Base-by-base conservation (phyloP, 2,888 invertebrate species). In the Plagodis pulveraria region DNA sequence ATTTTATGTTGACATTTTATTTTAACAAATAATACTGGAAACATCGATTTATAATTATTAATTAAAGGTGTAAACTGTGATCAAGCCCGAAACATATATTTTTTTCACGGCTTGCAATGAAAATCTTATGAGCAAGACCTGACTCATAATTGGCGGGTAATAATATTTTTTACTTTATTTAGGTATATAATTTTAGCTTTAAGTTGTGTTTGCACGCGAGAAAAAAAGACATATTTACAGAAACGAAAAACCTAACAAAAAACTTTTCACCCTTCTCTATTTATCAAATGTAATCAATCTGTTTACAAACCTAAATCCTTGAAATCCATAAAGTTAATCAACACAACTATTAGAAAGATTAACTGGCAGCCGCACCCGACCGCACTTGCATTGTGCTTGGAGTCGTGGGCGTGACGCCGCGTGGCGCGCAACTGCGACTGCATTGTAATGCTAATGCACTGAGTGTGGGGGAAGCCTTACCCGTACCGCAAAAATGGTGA, bases 391-490 rank as follows among this genome's bases (percentile, higher is more conserved):
- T 50, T 52, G 55, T 52, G 51, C 43, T 36, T n/a, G 11, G 8
- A 11, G 45, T 6, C 42, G 58, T 51, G 59, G 55, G 59, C 54
- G 58, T 41, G 46, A 1, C 58, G 53, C 53, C 54, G 58, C 58
- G 58, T 58, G 58, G 10, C 58, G 46, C 52, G 50, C 58, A 58
- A 58, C 54, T 58, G 53, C 12, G 65, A 51, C 67, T 43, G 56
- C 63, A 73, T 75, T 73, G 72, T 63, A 72, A 75, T 74, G 59
- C 72, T 71, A 73, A 75, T 66, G 62, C 62, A 48, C 46, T 45
- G 57, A 58, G 60, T 52, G 60, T 49, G 41, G 36, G 43, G 52
- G 51, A 42, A 46, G 42, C 50, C 46, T 58, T 54, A 54, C 50
- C 52, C 46, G 54, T 54, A 54, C 50, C 52, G 48, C 51, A 8